Evolutionary conservation across 1,140 invertebrate species (phyloP).

Genomic region (Drosophila erecta): DNA sequence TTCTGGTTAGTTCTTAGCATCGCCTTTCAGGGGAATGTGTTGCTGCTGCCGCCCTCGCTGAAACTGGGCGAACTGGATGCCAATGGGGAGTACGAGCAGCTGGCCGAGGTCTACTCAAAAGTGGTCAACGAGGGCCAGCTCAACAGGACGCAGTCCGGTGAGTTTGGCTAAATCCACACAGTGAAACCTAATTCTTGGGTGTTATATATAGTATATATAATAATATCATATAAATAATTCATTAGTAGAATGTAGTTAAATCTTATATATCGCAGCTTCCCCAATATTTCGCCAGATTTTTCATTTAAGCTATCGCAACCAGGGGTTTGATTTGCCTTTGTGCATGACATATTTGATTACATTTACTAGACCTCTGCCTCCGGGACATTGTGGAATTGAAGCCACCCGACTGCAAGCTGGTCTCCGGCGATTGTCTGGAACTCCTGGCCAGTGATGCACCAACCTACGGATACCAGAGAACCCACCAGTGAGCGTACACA

Average conservation of each 20-base stretch:
- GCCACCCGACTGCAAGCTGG: constrained; percentile 36
- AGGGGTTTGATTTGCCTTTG: too few species aligned
- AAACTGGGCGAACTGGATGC: constrained; percentile 53
- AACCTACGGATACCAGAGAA: constrained; percentile 72
- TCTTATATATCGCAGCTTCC: too few species aligned
- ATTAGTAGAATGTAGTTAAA: too few species aligned
- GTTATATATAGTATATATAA: not conserved
- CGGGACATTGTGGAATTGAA: constrained; percentile 49
- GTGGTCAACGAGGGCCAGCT: constrained; percentile 54
- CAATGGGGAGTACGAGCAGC: constrained; percentile 68
- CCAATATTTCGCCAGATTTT: too few species aligned
- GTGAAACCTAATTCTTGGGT: too few species aligned
- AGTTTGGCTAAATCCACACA: not conserved
- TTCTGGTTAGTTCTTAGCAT: constrained; percentile 53
- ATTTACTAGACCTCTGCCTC: constrained; percentile 51
- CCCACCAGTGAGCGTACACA: constrained; percentile 64
- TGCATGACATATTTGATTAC: too few species aligned
- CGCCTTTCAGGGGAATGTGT: constrained; percentile 61
- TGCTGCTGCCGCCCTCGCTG: constrained; percentile 49
- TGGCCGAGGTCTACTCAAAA: constrained; percentile 51
- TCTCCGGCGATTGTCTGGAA: constrained; percentile 40
- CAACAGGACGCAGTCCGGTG: constrained; percentile 61
- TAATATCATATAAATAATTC: too few species aligned
- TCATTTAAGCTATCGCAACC: too few species aligned
- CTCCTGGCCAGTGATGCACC: constrained; percentile 56